Evolutionary conservation across 2,888 invertebrate species (phyloP).

Genomic region (Lepetodrilus schrolli): DNA sequence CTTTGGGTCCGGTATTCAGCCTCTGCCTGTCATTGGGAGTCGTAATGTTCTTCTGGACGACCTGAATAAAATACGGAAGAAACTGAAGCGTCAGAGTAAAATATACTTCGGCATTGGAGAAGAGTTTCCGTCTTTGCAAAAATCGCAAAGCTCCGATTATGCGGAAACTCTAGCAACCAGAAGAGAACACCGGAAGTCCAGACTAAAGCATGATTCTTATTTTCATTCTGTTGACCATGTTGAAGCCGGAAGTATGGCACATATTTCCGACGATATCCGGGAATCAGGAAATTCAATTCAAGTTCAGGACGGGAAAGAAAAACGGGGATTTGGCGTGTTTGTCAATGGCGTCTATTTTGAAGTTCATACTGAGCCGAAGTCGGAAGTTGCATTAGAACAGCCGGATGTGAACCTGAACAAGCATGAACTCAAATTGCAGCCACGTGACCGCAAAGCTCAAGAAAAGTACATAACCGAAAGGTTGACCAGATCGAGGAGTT

Average conservation of each 20-base stretch:
- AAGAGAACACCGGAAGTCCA: neutral
- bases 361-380: neutral
- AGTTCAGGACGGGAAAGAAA: neutral
- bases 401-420: no score
- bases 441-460: no score
- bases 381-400: no score
- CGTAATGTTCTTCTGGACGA: no score
- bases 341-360: neutral
- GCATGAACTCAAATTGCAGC: neutral
- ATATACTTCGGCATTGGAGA: neutral
- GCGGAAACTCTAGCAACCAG: neutral
- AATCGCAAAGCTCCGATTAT: neutral
- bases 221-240: neutral
- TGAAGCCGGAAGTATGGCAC: neutral
- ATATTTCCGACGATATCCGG: neutral
- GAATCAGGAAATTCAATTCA: neutral
- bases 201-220: no score
- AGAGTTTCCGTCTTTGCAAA: neutral
- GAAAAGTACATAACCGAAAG: neutral
- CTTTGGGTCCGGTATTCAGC: neutral
- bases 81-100: neutral
- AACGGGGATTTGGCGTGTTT: neutral
- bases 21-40: neutral
- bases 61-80: no score
- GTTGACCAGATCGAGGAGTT: neutral